Evolutionary conservation across 2,113 vertebrate species (phyloP).

Genomic region (Turnix velox): DNA sequence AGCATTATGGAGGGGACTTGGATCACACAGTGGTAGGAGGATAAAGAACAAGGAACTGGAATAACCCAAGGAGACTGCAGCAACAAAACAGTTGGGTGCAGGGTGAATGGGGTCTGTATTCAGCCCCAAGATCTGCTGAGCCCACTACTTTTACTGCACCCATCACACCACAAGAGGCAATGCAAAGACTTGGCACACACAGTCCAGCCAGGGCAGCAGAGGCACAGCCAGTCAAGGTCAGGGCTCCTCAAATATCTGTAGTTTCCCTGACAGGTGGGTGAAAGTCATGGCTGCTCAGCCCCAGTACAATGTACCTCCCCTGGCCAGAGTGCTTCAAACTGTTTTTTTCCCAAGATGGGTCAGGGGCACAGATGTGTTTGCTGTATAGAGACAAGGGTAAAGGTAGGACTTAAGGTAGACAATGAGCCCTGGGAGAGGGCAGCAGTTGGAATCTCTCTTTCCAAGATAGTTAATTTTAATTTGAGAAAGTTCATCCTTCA

Average conservation of each 20-base stretch:
- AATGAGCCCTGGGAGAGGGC: background rate
- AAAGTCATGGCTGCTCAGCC: background rate
- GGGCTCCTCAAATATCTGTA: background rate
- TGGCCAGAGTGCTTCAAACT: background rate
- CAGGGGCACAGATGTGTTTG: background rate
- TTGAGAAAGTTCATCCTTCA: background rate
- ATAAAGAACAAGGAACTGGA: background rate
- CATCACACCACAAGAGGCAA: background rate
- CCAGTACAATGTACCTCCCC: background rate
- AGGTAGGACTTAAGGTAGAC: background rate
- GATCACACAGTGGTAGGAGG: background rate
- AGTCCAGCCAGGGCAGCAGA: background rate
- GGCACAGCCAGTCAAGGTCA: background rate
- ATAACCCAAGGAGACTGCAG: background rate
- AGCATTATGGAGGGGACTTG: background rate
- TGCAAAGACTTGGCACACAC: background rate
- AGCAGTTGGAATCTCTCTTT: background rate
- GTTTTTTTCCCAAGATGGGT: background rate
- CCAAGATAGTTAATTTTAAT: background rate
- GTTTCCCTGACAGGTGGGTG: background rate
- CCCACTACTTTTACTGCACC: background rate
- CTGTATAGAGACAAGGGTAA: background rate
- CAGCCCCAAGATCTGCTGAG: background rate
- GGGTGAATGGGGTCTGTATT: rapidly evolving
- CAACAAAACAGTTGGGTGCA: background rate